These are phyloP conservation scores for Thecocarcelia acutangulata DNA, from an alignment of 2,888 invertebrate genomes.

Conservation along the genomic window DNA sequence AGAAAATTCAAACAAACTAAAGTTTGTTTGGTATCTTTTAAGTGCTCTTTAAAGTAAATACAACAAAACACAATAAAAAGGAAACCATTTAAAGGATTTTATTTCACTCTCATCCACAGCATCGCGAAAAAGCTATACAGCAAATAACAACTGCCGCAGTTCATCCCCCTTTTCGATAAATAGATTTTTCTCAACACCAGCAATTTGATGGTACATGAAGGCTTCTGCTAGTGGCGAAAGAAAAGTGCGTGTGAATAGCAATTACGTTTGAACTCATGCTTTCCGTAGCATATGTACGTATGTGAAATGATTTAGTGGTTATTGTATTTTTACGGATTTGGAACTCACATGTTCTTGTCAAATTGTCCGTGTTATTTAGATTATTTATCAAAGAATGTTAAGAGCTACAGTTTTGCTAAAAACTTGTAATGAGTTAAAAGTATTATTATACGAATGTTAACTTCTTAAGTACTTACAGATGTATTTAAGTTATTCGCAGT, in stretches of 20 bases:
- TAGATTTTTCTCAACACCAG: slow-evolving; percentile 28
- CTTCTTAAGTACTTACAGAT: no score
- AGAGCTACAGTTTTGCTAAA: slow-evolving; percentile 26
- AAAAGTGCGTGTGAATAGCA: slow-evolving; percentile 77
- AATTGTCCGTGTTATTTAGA: slow-evolving; percentile 63
- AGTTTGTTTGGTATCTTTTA: slow-evolving; percentile 75
- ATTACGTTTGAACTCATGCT: slow-evolving; percentile 74
- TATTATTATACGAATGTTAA: no score
- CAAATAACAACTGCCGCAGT: slow-evolving; percentile 26
- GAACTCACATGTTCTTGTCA: slow-evolving; percentile 64
- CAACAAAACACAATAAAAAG: slow-evolving; percentile 73
- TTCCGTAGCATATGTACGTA: slow-evolving; percentile 13
- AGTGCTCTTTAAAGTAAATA: slow-evolving; percentile 76
- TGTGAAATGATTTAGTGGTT: not conserved
- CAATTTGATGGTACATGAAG: not conserved
- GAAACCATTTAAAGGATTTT: slow-evolving; percentile 77
- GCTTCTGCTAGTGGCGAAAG: not conserved
- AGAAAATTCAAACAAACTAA: slow-evolving; percentile 52
- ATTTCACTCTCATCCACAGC: slow-evolving; percentile 34
- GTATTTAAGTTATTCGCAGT: no score
- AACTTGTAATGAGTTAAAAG: not conserved
- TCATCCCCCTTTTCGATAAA: slow-evolving; percentile 47
- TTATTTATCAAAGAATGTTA: slow-evolving; percentile 36
- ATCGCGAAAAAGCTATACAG: slow-evolving; percentile 22
- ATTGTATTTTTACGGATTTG: slow-evolving; percentile 23